A percentile compares a stretch with the other conserved stretches of the same genome.
Evolutionary conservation across 2,113 vertebrate species (phyloP).

Genomic region (Pseudolaguvia tuberculata): DNA sequence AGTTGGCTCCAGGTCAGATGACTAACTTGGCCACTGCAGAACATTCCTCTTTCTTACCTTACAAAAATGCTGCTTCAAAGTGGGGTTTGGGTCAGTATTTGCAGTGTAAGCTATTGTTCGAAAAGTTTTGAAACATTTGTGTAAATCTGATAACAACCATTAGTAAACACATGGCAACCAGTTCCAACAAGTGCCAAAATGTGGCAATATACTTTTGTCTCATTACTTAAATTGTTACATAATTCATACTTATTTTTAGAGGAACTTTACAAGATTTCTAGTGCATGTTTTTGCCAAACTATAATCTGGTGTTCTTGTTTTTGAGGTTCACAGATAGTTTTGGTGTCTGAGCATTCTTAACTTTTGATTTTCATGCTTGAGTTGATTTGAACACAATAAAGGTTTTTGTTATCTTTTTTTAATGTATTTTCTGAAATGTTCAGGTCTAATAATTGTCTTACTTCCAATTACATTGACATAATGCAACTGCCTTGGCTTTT

Average conservation of each 20-base stretch:
- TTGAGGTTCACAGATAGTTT: neutral
- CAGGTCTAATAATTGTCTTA: neutral
- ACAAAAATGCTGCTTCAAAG: neutral
- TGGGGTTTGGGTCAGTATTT: neutral
- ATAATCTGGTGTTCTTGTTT: constrained; percentile 1
- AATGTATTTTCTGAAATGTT: neutral
- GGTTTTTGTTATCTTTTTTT: constrained; percentile 1
- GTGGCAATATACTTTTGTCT: neutral
- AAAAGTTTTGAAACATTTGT: neutral
- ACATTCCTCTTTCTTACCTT: neutral
- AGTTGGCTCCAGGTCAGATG: neutral
- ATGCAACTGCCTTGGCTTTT: too few species aligned
- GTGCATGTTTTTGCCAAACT: neutral
- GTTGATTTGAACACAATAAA: neutral
- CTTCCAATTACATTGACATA: neutral
- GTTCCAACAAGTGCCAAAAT: neutral
- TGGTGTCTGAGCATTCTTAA: too few species aligned
- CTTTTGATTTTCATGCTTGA: neutral
- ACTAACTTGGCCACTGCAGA: neutral
- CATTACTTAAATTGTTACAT: too few species aligned
- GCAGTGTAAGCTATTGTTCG: neutral
- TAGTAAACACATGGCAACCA: neutral
- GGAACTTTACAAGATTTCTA: too few species aligned
- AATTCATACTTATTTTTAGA: too few species aligned
- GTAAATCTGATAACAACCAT: neutral